Evolutionary conservation across 2,113 vertebrate species (phyloP).

Genomic region (Phainopepla nitens): DNA sequence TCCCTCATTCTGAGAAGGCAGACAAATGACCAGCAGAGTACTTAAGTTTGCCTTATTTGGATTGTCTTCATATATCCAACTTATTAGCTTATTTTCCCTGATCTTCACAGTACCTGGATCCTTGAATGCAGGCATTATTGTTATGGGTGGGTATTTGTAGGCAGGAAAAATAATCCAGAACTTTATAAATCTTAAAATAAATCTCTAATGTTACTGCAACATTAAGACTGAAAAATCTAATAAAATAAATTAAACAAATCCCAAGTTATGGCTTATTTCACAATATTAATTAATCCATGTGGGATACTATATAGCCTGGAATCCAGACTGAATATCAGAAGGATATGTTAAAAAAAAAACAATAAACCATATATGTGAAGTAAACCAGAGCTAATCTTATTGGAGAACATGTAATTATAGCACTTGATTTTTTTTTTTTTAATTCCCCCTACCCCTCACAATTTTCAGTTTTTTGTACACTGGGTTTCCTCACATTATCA

Average conservation of each 20-base stretch:
- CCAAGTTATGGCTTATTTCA: background rate
- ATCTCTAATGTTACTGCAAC: background rate
- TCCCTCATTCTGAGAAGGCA: background rate
- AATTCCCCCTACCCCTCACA: rapidly evolving
- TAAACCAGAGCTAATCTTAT: background rate
- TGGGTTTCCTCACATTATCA: background rate
- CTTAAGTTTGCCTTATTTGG: background rate
- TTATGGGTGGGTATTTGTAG: background rate
- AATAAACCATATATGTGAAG: background rate
- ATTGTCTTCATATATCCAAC: background rate
- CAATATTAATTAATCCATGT: background rate
- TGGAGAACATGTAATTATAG: background rate
- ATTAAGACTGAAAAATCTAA: background rate
- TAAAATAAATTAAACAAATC: background rate
- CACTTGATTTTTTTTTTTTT: background rate
- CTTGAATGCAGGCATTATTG: background rate
- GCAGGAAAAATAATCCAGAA: background rate
- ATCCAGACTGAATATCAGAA: background rate
- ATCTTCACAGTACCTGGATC: background rate
- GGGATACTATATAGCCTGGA: background rate
- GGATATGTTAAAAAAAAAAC: background rate
- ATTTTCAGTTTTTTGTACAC: background rate
- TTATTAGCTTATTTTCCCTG: background rate
- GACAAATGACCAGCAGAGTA: background rate
- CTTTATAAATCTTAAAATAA: background rate